Base-by-base conservation (phyloP, 2,113 vertebrate species). In the Alces alces region DNA sequence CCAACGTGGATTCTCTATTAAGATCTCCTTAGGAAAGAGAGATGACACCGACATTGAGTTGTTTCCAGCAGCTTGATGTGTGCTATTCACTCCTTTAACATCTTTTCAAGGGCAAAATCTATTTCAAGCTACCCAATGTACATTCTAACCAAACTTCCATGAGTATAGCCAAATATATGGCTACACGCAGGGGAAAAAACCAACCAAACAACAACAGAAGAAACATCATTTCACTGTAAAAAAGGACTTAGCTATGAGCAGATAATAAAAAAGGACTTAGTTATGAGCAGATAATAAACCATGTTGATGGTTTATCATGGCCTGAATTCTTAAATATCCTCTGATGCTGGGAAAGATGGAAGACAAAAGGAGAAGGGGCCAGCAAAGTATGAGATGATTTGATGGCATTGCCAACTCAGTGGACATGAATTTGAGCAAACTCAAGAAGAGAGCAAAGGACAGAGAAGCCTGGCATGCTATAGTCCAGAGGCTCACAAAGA, bases 91-190 rank as follows among this genome's bases (percentile, higher is more conserved):
- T 73, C 27, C 16, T 93, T 85, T 87, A 16, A 10, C 25, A 39
- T 58, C n/a, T 89, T 94, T 95, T 78, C 64, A 91, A 94, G 64
- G 4, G 11, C 61, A 91, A 80, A 93, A 91, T 94, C 27, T 89
- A 55, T 82, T 95, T 52, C n/a, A 92, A 86, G 83, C 66, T 95
- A 45, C 27, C 70, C 54, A 19, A 52, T 28, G 16, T 57, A 70
- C 50, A 83, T 52, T 47, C 50, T 60, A 95, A 91, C 84, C 7
- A 9, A 7, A 47, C 28, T 82, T 86, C 64, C 92, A 4, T 52
- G 82, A 66, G 16, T 47, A 92, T 2, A 80, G 30, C 45, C 43
- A 97, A 82, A 52, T 61, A 57, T 43, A 83, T 25, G 21, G 23
- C 7, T 86, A 54, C 19, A 7, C 3, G 33, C 21, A 39, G 28